phyloP scores from a whole-genome alignment of 2,888 invertebrate species.

The Endomychus coccineus region DNA sequence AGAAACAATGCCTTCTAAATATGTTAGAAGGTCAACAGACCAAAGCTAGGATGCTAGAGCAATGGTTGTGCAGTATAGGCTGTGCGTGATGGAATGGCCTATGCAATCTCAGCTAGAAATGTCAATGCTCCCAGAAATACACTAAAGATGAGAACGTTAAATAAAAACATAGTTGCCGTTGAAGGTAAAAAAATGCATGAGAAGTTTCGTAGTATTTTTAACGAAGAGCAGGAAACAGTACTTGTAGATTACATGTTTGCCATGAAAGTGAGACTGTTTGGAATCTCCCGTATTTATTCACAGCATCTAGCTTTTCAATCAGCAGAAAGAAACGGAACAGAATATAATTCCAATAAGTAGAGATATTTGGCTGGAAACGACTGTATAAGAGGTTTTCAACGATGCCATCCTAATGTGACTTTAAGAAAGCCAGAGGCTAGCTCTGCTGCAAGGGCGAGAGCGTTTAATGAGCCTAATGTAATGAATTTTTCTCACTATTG shows the following conservation, averaged over 20 bases:
- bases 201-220: constrained; percentile 1
- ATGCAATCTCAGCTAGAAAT: not conserved
- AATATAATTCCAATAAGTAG: not conserved
- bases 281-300: not conserved
- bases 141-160: not conserved
- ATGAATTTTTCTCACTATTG: not conserved
- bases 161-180: not conserved
- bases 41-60: constrained; percentile 1
- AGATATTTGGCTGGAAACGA: not conserved
- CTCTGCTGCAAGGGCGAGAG: not conserved
- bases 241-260: not conserved
- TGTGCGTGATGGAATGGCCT: constrained; percentile 1
- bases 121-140: constrained; percentile 1
- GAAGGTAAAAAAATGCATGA: not conserved
- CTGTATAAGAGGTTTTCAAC: not conserved
- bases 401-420: constrained; percentile 1
- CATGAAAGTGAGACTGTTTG: constrained; percentile 1
- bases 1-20: not conserved
- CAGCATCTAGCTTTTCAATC: not conserved
- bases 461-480: constrained; percentile 1
- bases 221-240: not conserved
- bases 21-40: not conserved
- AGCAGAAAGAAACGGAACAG: constrained; percentile 1
- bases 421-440: constrained; percentile 1
- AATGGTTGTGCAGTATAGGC: not conserved